Conservation (phyloP, 2,888 invertebrate species). For the Cheilosia scutellata region DNA sequence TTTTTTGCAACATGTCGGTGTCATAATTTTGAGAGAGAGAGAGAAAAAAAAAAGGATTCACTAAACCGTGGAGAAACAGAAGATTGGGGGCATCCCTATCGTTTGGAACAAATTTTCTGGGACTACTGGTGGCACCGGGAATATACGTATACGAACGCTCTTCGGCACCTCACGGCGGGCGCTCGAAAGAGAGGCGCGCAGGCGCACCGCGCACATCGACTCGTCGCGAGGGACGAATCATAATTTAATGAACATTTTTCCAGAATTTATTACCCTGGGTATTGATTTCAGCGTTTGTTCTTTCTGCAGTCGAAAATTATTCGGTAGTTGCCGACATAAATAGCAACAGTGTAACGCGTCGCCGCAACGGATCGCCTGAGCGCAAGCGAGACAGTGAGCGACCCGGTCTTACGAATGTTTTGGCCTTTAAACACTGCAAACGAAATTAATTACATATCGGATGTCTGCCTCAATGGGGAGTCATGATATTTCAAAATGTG, state of each 20-base stretch:
- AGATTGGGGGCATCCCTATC: constrained; percentile 71
- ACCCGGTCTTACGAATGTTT: constrained; percentile 64
- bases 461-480: constrained; percentile 81
- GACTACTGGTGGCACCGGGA: constrained; percentile 54
- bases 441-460: constrained; percentile 81
- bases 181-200: constrained; percentile 47
- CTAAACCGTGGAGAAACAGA: constrained; percentile 7
- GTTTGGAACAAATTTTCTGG: constrained; percentile 64
- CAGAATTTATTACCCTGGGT: constrained; percentile 84
- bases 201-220: constrained; percentile 4
- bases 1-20: constrained; percentile 71
- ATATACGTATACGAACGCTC: constrained; percentile 1
- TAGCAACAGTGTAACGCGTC: constrained; percentile 82
- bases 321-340: constrained; percentile 84
- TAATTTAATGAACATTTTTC: constrained; percentile 83
- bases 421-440: constrained; percentile 79
- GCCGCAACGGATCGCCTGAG: background rate
- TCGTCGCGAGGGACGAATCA: constrained; percentile 70
- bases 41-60: constrained; percentile 19
- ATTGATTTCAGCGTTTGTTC: constrained; percentile 84
- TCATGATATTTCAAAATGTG: constrained; percentile 76
- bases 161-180: constrained; percentile 44
- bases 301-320: constrained; percentile 75
- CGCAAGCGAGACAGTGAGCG: constrained; percentile 16
- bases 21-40: constrained; percentile 67